Conservation (phyloP, 2,113 vertebrate species). For the Stigmatopora nigra region DNA sequence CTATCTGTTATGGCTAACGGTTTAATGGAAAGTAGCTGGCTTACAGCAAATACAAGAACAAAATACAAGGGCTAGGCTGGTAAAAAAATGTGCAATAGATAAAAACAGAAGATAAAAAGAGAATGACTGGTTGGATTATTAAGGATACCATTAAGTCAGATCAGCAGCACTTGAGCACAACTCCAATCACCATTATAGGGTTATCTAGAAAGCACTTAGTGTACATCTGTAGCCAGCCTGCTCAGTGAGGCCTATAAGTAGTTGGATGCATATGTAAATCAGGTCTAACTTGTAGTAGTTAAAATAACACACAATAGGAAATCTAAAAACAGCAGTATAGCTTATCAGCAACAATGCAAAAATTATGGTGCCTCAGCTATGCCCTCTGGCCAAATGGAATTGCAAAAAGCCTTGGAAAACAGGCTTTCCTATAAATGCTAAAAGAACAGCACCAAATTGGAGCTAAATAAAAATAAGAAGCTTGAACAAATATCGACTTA, state of each 20-base stretch:
- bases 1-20: conserved; percentile 62
- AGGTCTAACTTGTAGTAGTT: neutral
- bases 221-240: neutral
- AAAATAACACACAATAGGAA: neutral
- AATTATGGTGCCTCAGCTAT: neutral
- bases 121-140: conserved; percentile 20
- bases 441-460: too few species aligned
- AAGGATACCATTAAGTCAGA: conserved; percentile 29
- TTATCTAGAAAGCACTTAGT: conserved; percentile 14
- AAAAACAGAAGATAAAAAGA: conserved; percentile 11
- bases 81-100: conserved; percentile 16
- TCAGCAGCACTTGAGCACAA: conserved; percentile 19
- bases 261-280: neutral
- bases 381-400: neutral
- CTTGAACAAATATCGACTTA: too few species aligned
- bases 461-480: too few species aligned
- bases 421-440: neutral
- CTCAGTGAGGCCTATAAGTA: neutral
- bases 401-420: too few species aligned
- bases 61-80: neutral
- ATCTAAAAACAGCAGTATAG: neutral
- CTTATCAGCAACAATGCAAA: neutral
- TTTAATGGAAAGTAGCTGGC: conserved; percentile 59
- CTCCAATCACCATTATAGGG: conserved; percentile 12
- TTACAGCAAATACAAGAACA: conserved; percentile 9